Evolutionary conservation across 2,113 vertebrate genomes (phyloP), one percentile per base, ranked within the genome.

Genomic region (Myiagra hebetior): DNA sequence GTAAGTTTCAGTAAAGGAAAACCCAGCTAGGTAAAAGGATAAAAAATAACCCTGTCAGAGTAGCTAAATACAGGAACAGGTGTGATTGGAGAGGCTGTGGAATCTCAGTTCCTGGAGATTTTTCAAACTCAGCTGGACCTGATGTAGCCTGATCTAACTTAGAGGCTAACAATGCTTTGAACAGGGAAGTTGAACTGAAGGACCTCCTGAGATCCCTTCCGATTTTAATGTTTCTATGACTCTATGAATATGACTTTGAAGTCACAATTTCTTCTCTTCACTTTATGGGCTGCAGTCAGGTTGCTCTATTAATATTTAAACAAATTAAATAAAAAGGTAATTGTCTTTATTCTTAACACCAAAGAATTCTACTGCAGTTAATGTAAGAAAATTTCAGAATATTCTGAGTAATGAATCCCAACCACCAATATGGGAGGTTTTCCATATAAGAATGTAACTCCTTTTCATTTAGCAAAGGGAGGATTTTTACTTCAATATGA

Each of bases 251-350:
- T 44, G 15, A 39, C 18, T 89, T 93, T 94, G 65, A 96, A 91
- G 65, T 64, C 24, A 68, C 33, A 33, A 19, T 67, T 73, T 67
- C 37, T 68, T 88, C 24, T 65, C 28, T 79, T 85, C 26, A 13
- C 56, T 76, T n/a, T 64, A 42, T 76, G 35, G 17, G 49, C 78
- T 85, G 26, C 31, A 68, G 70, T 82, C 62, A 79, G 22, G 20
- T 90, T 85, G 11, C 4, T 91, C 39, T 83, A 68, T 68, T 85
- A 94, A 79, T 90, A 76, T 76, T 90, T 83, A 44, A 85, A 52
- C 1, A 78, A 87, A 75, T 68, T 46, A 85, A 94, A 69, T 46
- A 28, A 64, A 67, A 73, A 35, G 10, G 31, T 18, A 49, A 68
- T 64, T 59, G 6, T 79, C 28, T 87, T 72, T 5, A 33, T 81